These are phyloP conservation scores for Poecile atricapillus DNA, from an alignment of 2,113 vertebrate species.

Conservation along the genomic window DNA sequence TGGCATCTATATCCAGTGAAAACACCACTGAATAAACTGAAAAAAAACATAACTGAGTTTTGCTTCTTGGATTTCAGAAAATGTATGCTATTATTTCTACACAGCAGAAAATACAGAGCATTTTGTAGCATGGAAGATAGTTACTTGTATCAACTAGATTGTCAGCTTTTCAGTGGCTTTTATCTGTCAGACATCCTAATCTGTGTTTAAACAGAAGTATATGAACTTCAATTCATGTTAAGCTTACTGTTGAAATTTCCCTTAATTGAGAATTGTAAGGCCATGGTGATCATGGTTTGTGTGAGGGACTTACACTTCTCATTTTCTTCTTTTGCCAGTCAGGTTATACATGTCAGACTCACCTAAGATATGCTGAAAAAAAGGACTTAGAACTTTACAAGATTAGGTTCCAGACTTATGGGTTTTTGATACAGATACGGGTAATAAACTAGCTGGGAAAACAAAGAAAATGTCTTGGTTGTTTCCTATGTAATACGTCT, in stretches of 20 bases:
- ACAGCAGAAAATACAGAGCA: slow-evolving; percentile 11
- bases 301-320: not conserved
- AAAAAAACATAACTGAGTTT: not conserved
- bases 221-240: slow-evolving; percentile 73
- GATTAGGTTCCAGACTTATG: not conserved
- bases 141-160: slow-evolving; percentile 74
- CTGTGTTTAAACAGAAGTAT: slow-evolving; percentile 77
- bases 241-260: slow-evolving; percentile 67
- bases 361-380: not conserved
- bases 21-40: not conserved
- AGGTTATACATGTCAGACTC: not conserved
- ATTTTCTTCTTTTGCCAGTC: not conserved
- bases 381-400: not conserved
- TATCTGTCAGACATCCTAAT: slow-evolving; percentile 76
- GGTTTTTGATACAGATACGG: not conserved
- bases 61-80: slow-evolving; percentile 34
- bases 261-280: slow-evolving; percentile 54
- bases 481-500: not conserved
- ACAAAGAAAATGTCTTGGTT: not conserved
- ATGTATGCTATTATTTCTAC: not conserved
- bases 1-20: not conserved
- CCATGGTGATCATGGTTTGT: not conserved
- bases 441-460: not conserved
- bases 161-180: slow-evolving; percentile 73
- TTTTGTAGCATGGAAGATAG: slow-evolving; percentile 58